Evolutionary conservation across 2,888 invertebrate genomes (phyloP), one percentile per base, ranked within the genome.

Genomic region (Caenorhabditis virilis): DNA sequence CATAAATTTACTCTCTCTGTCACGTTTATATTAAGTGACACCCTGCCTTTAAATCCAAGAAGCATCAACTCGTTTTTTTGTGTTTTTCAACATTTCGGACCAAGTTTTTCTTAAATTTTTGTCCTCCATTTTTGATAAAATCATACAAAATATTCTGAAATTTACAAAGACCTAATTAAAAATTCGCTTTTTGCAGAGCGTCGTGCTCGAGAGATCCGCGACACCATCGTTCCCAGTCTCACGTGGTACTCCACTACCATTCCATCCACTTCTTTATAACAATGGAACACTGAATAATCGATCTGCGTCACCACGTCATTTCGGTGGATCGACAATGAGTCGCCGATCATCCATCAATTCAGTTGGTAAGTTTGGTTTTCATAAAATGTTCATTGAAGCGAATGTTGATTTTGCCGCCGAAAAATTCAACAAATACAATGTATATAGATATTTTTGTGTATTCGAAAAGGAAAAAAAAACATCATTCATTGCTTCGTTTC

Each of bases 201-300:
- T 60, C 11, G 50, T 68, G 16, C 47, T 57, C n/a, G 69, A 72
- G 26, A 57, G 82, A 62, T 91, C 92, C 25, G 91, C 91, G 84
- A 94, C 94, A 22, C 94, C 95, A 41, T 91, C 91, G 54, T 95
- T 95, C 87, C 94, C 95, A 62, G 91, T 92, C 54, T 90, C 91
- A 80, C 92, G 77, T 25, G 76, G 74, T 49, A 79, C 81, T 26
- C 82, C 82, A 25, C 65, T 81, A 45, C 82, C 82, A 22, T 82
- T 76, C 67, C 82, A 82, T 63, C 82, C 82, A 22, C 65, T 82
- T 49, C 68, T 82, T 45, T 82, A 78, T 60, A 69, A 75, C 36
- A 56, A 69, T 58, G 54, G 50, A 39, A 51, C 64, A 20, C 58
- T 64, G 50, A 58, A 64, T 43, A 58, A 64, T 50, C 48, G 64